Conservation (phyloP, 1,140 invertebrate genomes). For the Dryas iulia region DNA sequence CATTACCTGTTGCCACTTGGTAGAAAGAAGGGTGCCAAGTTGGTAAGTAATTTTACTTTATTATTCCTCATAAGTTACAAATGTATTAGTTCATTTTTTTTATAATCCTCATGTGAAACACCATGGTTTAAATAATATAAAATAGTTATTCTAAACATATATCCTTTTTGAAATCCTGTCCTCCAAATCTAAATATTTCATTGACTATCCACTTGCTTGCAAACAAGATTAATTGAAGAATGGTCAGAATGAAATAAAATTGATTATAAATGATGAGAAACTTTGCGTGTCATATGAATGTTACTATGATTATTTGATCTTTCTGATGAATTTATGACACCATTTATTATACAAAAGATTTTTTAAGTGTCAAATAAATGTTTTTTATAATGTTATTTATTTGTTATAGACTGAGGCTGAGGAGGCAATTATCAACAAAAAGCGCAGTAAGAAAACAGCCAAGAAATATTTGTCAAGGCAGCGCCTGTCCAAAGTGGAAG, state of each 20-base stretch:
- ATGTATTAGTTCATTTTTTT: no score
- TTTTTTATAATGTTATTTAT: slow-evolving; percentile 5
- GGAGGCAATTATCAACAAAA: slow-evolving; percentile 96
- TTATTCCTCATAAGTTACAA: no score
- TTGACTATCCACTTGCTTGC: no score
- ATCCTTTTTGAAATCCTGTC: no score
- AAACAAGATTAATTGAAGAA: no score
- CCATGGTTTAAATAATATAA: no score
- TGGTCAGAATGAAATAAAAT: no score
- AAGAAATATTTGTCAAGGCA: slow-evolving; percentile 97
- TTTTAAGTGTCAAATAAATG: background rate
- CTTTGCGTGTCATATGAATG: slow-evolving; percentile 68
- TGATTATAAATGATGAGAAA: slow-evolving; percentile 41
- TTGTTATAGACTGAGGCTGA: slow-evolving; percentile 92
- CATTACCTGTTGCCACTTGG: slow-evolving; percentile 97
- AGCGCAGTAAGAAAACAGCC: slow-evolving; percentile 94
- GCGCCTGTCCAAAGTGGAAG: slow-evolving; percentile 95
- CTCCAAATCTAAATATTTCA: no score
- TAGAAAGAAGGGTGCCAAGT: slow-evolving; percentile 97
- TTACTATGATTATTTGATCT: slow-evolving; percentile 32
- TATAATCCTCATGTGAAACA: no score
- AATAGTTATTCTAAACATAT: no score
- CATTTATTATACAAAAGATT: slow-evolving; percentile 18
- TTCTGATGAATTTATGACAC: slow-evolving; percentile 31
- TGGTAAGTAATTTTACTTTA: slow-evolving; percentile 82